Evolutionary conservation across 2,888 invertebrate species (phyloP).

Genomic region (Leistus spinibarbis): DNA sequence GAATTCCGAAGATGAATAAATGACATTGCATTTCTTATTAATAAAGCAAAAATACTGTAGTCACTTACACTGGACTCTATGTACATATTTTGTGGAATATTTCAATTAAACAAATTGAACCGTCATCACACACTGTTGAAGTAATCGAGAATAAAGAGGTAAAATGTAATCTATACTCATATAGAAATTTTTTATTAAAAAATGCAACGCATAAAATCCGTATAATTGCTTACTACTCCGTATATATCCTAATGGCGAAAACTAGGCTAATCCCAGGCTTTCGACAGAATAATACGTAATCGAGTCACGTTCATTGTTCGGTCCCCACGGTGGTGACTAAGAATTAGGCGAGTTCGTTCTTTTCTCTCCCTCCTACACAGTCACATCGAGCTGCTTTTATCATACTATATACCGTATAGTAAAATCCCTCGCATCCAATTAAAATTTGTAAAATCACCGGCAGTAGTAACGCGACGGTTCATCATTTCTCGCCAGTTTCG

Average conservation of each 20-base stretch:
- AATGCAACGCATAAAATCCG: slow-evolving; percentile 7
- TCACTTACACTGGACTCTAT: too few species aligned
- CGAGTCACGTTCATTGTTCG: slow-evolving; percentile 31
- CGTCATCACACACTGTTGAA: too few species aligned
- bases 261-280: slow-evolving; percentile 17
- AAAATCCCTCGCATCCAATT: slow-evolving; percentile 28
- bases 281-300: slow-evolving; percentile 17
- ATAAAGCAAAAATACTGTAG: too few species aligned
- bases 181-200: not conserved
- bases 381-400: not conserved
- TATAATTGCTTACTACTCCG: not conserved
- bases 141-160: too few species aligned
- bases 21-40: too few species aligned
- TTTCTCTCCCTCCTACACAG: not conserved
- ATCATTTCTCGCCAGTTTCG: slow-evolving; percentile 9
- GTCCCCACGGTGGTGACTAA: slow-evolving; percentile 12
- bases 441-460: slow-evolving; percentile 31
- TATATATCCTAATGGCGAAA: slow-evolving; percentile 8
- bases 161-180: not conserved
- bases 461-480: slow-evolving; percentile 5
- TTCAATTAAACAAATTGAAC: too few species aligned
- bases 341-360: slow-evolving; percentile 4
- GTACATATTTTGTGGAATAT: too few species aligned
- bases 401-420: not conserved
- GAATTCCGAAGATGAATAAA: too few species aligned